Conservation (phyloP, 1,140 invertebrate species). For the Diabrotica undecimpunctata region DNA sequence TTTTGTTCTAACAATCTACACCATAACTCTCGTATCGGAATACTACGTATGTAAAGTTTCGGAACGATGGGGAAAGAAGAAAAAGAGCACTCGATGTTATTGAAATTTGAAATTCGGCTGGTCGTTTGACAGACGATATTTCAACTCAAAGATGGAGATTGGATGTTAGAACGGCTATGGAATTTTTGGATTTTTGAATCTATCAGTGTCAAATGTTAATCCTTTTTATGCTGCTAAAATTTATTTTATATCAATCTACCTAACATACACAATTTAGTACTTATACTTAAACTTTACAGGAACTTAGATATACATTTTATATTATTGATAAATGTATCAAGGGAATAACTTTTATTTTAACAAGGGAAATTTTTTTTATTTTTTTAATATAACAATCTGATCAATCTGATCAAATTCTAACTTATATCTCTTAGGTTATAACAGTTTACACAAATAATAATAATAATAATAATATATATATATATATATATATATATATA, state of each 20-base stretch:
- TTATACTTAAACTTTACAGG: too few relatives aligned
- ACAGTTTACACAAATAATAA: too few relatives aligned
- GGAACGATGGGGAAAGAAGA: conserved; percentile 13
- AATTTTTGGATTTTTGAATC: neutral
- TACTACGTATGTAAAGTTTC: conserved; percentile 30
- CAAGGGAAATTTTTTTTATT: too few relatives aligned
- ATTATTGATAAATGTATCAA: too few relatives aligned
- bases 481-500: too few relatives aligned
- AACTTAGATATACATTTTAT: too few relatives aligned
- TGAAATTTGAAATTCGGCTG: conserved; percentile 47
- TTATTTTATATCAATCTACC: neutral
- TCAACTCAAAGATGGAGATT: conserved; percentile 29
- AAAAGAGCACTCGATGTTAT: conserved; percentile 42
- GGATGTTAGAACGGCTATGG: neutral
- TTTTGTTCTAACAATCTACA: conserved; percentile 51
- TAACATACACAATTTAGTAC: too few relatives aligned
- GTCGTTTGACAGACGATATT: conserved; percentile 44
- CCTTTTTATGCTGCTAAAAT: neutral
- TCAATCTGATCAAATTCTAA: too few relatives aligned
- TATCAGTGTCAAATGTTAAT: neutral
- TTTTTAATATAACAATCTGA: too few relatives aligned
- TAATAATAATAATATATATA: too few relatives aligned
- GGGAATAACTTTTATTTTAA: too few relatives aligned
- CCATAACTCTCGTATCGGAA: conserved; percentile 43
- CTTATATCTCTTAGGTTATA: too few relatives aligned